Base-by-base conservation (phyloP, 1,140 invertebrate species). In the Bombus polaris region DNA sequence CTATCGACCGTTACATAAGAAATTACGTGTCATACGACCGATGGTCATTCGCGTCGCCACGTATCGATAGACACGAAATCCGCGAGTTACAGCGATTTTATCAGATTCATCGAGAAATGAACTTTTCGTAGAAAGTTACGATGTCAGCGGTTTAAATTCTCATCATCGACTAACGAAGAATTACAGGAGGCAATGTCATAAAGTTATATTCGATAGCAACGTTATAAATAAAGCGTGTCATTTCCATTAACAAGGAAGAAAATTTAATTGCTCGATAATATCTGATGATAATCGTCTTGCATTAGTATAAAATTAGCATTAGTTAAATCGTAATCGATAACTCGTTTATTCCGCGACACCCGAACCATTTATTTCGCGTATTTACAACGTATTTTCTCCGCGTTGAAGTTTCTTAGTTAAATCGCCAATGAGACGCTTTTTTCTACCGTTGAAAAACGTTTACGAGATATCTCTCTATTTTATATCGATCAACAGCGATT, bases 401-500 rank as follows among this genome's bases (percentile, higher is more conserved):
- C 10, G 0, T 28, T n/a, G 59, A 62, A 53, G 8, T 53, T 53
- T 22, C 47, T 53, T 22, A 18, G 5, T 47, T 53, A 22, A 6
- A 22, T 8, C 0, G 18, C 47, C 1, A 53, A 62, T 0, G 0
- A n/a, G 10, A 13, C 59, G 28, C 28, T 12, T 62, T 32, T 12
- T 10, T 4, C 28, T 28, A 28, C 10, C 25, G 12, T 28, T 10
- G 10, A 9, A 28, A 12, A 28, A 28, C 25, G 15, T 47, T 47
- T 0, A 6, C 47, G 5, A 22, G 18, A 22, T 53, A 2, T 18
- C 15, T 53, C 47, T 18, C 18, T 0, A 6, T 53, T 6, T 53
- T 6, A 18, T 53, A 18, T 6, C 15, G 18, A 53, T 53, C 18
- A 0, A 53, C 0, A 2, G 0, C 1, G 5, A 53, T 2, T 0